Percentiles rank a stretch among this genome's conserved stretches.
phyloP scores from a whole-genome alignment of 2,888 invertebrate genomes.

The Corythucha ciliata region DNA sequence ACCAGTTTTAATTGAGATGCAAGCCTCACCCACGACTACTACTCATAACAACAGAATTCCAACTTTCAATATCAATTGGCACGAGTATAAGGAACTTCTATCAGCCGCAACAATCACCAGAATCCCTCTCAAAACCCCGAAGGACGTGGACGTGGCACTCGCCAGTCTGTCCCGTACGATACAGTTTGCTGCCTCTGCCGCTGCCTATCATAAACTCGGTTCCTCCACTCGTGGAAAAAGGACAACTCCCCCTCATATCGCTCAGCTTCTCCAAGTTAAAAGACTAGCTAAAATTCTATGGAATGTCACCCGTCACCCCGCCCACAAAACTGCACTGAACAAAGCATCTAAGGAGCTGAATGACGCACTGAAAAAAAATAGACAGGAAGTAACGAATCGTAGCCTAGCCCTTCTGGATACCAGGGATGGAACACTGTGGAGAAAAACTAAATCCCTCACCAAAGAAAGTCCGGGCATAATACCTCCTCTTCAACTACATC shows the following conservation, averaged over 20 bases:
- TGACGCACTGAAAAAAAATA: no score
- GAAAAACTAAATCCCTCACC: no score
- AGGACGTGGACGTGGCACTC: slow-evolving; percentile 6
- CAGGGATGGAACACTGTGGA: no score
- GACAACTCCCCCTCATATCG: neutral
- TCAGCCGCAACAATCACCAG: neutral
- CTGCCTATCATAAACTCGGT: no score
- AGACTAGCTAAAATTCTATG: neutral
- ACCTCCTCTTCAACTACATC: no score
- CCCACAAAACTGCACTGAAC: slow-evolving; percentile 8
- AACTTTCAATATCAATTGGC: slow-evolving; percentile 3
- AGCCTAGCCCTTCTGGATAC: no score
- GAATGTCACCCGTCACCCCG: neutral
- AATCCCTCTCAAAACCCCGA: slow-evolving; percentile 6
- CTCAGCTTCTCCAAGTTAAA: slow-evolving; percentile 1
- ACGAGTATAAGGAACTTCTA: slow-evolving; percentile 9
- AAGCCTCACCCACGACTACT: neutral
- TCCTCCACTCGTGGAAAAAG: no score
- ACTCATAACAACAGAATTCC: neutral
- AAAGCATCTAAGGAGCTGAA: no score
- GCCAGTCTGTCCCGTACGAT: slow-evolving; percentile 3
- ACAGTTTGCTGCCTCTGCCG: slow-evolving; percentile 13
- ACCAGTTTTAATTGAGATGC: neutral
- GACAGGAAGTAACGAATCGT: no score
- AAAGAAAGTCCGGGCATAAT: no score